Base-by-base conservation (phyloP, 1,140 invertebrate species). In the Oppia nitens region DNA sequence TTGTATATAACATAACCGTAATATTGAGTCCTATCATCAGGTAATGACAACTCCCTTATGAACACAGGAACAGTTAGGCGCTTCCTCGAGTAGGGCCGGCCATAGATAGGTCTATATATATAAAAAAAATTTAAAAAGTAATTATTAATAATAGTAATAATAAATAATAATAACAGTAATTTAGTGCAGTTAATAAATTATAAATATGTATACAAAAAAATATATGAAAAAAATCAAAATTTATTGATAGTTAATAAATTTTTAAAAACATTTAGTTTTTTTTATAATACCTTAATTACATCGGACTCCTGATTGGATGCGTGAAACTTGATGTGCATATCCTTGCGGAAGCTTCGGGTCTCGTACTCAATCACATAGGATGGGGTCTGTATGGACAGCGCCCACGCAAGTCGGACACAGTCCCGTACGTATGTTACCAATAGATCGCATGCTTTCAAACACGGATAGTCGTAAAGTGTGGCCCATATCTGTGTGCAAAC, bases 401-500 rank as follows among this genome's bases (percentile, higher is more conserved):
- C 76, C 83, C 83, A 85, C 1, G 82, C 79, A 9, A 83, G 65
- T 32, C 75, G 72, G 20, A 83, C 79, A 64, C 81, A 81, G 27
- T 78, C 76, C 48, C 74, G 66, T 3, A 83, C 77, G 66, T 83
- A 85, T 47, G 74, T 74, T 48, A 76, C 68, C 12, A 85, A 71
- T 48, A 77, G 79, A 21, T 73, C 64, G 65, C 81, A 83, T 12
- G 69, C 67, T 66, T 78, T 80, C 11, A 85, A 71, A 66, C 79
- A 80, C 3, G 83, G 83, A 68, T 84, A 85, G 68, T 85, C 83
- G 66, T 82, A 83, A 20, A 85, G 69, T 1, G 83, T 85, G 12
- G 76, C 76, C 74, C 79, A 81, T 47, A 83, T 76, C 65, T 81
- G 79, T 54, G 73, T 70, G 55, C 76, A 76, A 1, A 83, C 80